Evolutionary conservation across 2,797 vertebrate species (phyloP), one percentile per base, ranked within the genome.

Genomic region (Pipistrellus pygmaeus): DNA sequence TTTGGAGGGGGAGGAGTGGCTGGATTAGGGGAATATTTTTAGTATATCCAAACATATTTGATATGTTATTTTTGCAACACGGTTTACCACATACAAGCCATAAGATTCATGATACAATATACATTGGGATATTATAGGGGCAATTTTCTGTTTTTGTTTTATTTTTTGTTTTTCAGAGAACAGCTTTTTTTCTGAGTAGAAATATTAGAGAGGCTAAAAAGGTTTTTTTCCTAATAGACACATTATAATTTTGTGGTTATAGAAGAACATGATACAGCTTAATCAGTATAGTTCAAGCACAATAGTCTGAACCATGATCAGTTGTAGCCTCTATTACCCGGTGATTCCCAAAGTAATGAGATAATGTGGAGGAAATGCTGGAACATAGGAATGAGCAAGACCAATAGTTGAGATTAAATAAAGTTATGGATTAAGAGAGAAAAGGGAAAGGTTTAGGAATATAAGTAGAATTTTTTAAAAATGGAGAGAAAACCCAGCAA

Each of bases 41-140:
- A 80, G 76, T 38, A 78, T 62, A 27, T 53, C 89, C 30, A 89
- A 89, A 88, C 76, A 55, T 20, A 88, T 25, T 83, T 91, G 35
- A 32, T 78, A 60, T 51, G 5, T 85, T 38, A 88, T 86, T 86
- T 92, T 38, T 95, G 68, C 23, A 68, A 64, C 13, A n/a, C 25
- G 53, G 27, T 53, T 69, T 84, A 32, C 32, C 35, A 92, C 88
- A n/a, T n/a, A 4, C 3, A 75, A 83, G 17, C 25, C 48, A 55
- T 20, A 13, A 53, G 25, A 1, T 30, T 73, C 30, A 25, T 66
- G 27, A 25, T 46, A 27, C 1, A 68, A 35, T 17, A 69, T 53
- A 76, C 6, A 48, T 2, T 35, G 9, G 27, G 57, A 86, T 25
- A 20, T 57, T 57, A 32, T 2, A 32, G 15, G 3, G 27, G 7